Evolutionary conservation across 2,797 vertebrate genomes (phyloP), one percentile per base, ranked within the genome.

Genomic region (Takifugu rubripes): DNA sequence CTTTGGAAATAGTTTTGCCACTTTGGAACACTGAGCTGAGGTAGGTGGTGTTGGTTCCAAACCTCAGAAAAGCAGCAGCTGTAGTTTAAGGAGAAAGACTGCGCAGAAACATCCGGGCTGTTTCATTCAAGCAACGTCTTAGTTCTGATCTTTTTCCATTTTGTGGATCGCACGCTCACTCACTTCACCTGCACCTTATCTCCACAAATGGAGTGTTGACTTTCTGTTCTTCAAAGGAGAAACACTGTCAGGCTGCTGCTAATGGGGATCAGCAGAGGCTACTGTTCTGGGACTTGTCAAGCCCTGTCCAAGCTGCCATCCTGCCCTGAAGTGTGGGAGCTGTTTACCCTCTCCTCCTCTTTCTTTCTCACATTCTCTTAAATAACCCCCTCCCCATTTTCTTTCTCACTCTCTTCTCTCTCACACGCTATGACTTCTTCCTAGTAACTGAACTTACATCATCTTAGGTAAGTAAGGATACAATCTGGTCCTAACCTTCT

Each of bases 171-270:
- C 55, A 54, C 49, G 68, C 70, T 77, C 70, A 76, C 69, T 81
- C 74, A 21, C 68, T 77, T 84, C 86, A 86, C 83, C 82, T 88
- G 79, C 68, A 64, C 75, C 86, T 89, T 87, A 90, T 91, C 88
- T 89, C 84, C 83, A 69, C 84, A 86, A 87, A 88, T 85, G 80
- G 82, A 90, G 83, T 90, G 85, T 89, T 89, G 81, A 90, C 85
- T 85, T 84, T 83, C 59, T 75, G 79, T 82, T 89, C 85, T 86
- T 90, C 83, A 90, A 88, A 91, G 84, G 69, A 81, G 77, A 75
- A 82, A 84, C 78, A 85, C 80, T 87, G 84, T 79, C 78, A 84
- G 79, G 59, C 84, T 78, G 78, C 66, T 84, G 82, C 87, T 90
- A 87, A 89, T 88, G 83, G 82, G 84, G 83, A 86, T 87, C 86